Percentiles rank a stretch among this genome's conserved stretches.
These are phyloP conservation scores for Crax fasciolata DNA, from an alignment of 2,797 vertebrate species.

Conservation along the genomic window DNA sequence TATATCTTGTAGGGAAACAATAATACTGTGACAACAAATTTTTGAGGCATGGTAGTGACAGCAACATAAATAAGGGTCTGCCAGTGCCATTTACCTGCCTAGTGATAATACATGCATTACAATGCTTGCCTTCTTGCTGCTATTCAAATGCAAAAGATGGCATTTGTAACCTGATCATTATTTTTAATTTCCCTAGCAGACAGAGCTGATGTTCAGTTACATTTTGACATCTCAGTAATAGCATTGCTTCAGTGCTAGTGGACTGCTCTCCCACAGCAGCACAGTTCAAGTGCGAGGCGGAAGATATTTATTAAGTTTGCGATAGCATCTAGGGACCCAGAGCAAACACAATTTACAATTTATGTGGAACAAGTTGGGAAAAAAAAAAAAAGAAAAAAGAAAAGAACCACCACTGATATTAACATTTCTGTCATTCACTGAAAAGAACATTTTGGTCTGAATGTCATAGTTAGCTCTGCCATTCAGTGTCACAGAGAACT, in stretches of 20 bases:
- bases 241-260: background rate
- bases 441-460: background rate
- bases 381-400: background rate
- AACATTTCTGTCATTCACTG: background rate
- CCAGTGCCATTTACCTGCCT: background rate
- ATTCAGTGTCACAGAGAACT: background rate
- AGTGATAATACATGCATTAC: background rate
- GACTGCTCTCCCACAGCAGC: background rate
- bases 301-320: background rate
- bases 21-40: background rate
- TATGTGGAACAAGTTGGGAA: background rate
- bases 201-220: background rate
- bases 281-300: background rate
- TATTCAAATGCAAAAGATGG: background rate
- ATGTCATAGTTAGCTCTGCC: background rate
- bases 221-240: background rate
- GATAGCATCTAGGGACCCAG: background rate
- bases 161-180: background rate
- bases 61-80: background rate
- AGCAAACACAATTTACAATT: constrained; percentile 16
- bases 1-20: background rate
- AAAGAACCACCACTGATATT: fast-evolving
- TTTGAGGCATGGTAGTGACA: background rate
- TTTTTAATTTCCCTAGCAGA: background rate
- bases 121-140: background rate